Base-by-base conservation (phyloP, 2,113 vertebrate species). In the Symphodus melops region DNA sequence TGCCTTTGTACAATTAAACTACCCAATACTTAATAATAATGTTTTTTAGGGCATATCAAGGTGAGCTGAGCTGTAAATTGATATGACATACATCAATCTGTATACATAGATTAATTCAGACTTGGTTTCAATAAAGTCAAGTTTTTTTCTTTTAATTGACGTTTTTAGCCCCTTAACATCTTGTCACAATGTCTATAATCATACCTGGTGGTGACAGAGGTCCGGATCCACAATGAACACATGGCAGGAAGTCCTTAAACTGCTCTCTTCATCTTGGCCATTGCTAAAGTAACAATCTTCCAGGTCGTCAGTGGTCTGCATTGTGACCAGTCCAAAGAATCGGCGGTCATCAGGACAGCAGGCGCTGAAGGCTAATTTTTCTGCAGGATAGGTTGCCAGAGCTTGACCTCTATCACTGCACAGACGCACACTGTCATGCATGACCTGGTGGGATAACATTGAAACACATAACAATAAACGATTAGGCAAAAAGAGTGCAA, bases 171-270 rank as follows among this genome's bases (percentile, higher is more conserved):
- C 17, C 12, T 41, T 8, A 49, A 37, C 23, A 49, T 46, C 23
- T 14, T 36, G 44, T 28, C 13, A 3, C 16, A 13, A 9, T 33
- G 9, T 23, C 23, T 64, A 3, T 25, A 8, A 46, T 52, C 20
- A 33, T 56, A 93, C 92, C 88, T 96, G 96, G 86, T 99, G 98
- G 63, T 93, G 94, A 87, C 97, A 99, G 17, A 99, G 90, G 72
- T 99, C 98, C 0, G 98, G 97, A 73, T 99, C 98, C 86, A 98
- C 98, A 78, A 98, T 97, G 78, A 99, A 99, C 64, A 99, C 98
- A 0, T 99, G 98, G 77, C 98, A 99, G 52, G 98, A 99, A 0
- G 97, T 99, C 81, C 98, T 95, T 86, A 98, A 75, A 64, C 92
- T 53, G 0, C 94, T 94, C 60, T 96, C 96, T 1, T 96, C 96